Conservation (phyloP, 2,888 invertebrate genomes). For the Acanthoscelides obtectus region DNA sequence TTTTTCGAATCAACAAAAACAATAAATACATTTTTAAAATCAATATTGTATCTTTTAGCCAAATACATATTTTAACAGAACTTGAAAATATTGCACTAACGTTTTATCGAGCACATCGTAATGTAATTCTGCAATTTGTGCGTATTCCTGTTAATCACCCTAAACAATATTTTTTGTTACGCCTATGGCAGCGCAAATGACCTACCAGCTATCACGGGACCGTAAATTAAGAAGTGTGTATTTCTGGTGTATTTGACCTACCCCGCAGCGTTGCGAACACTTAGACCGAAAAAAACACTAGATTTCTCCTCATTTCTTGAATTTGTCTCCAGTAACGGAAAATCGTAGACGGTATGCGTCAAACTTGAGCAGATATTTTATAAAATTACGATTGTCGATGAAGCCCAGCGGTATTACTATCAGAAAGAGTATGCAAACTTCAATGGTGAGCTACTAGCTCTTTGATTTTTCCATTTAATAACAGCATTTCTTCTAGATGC, state of each 20-base stretch:
- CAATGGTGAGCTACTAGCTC: neutral
- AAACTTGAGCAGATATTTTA: neutral
- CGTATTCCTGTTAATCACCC: no score
- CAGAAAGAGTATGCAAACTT: neutral
- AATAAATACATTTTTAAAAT: slow-evolving; percentile 9
- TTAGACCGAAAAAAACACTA: neutral
- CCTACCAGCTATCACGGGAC: neutral
- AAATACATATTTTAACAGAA: no score
- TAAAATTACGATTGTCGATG: neutral
- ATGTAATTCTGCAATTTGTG: no score
- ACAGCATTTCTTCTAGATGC: slow-evolving; percentile 4
- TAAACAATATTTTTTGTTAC: no score
- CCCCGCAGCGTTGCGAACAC: neutral
- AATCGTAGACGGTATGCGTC: neutral
- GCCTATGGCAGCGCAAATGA: neutral
- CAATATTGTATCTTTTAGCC: neutral
- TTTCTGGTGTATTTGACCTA: neutral
- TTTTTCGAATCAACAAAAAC: slow-evolving; percentile 14
- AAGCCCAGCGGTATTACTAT: neutral
- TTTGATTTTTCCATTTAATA: neutral
- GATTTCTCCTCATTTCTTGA: neutral
- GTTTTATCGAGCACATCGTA: no score
- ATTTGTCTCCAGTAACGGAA: neutral
- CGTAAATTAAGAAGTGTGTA: neutral
- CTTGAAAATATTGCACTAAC: no score